Evolutionary conservation across 1,140 invertebrate genomes (phyloP), one percentile per base, ranked within the genome.

Genomic region (Lepidurus apus): DNA sequence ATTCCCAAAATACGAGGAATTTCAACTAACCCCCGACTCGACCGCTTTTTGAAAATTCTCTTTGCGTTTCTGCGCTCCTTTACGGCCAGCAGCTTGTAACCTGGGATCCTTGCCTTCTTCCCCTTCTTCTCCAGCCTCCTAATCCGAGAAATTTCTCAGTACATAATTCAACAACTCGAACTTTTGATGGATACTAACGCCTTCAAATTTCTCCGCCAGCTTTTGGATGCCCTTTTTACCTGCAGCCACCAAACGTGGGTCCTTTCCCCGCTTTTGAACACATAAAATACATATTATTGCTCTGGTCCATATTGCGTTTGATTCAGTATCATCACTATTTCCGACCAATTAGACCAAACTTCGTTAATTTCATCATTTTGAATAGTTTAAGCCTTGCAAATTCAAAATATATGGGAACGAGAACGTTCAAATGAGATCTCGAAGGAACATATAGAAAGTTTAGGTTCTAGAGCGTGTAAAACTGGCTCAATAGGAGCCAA

Each of bases 171-270:
- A 43, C 24, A n/a, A 17, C 74, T 34, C 13, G 3, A 42, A 42
- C 6, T 75, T 11, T 11, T 42, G 7, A 75, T 34, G 74, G 5
- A 77, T 45, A 77, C 75, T 77, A 44, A 77, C 75, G 13, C 47
- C 75, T 77, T 77, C 75, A 44, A 77, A 77, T 47, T 77, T 43
- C 42, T 79, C 73, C 24, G 53, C 78, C 78, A 79, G 75, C 44
- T 74, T 43, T 13, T 74, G 43, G 17, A 74, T 74, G 74, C 43
- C 74, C 43, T 74, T 79, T 43, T 74, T 74, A 44, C 78, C 43
- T 21, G 74, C 73, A 78, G 78, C 74, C 4, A 76, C 78, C 26
- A 43, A 47, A 43, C 45, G 73, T 77, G 73, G 78, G 42, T 74
- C 73, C 74, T 79, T 79, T 43, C 65, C 42, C 34, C 42, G 17